These are phyloP conservation scores for Rhopilema esculentum DNA, from an alignment of 30 jellyfish, hydroid and myxozoan genomes.

Conservation along the genomic window DNA sequence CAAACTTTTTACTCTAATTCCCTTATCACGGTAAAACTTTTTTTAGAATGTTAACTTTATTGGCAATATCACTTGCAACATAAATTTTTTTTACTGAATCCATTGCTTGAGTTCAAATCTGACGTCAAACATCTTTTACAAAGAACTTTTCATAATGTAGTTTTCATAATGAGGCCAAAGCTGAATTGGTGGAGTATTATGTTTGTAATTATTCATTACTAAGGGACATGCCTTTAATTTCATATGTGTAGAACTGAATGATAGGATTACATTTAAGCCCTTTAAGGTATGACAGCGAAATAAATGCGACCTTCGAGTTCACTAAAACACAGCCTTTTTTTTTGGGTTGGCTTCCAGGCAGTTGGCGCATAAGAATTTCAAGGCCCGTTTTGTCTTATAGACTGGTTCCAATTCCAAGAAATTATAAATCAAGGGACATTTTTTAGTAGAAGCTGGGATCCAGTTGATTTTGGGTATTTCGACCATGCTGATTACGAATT, in stretches of 20 bases:
- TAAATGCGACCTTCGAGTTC: slow-evolving; percentile 13
- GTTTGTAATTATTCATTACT: not conserved
- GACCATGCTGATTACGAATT: too few species aligned
- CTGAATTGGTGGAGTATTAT: not conserved
- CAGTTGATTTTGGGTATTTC: too few species aligned
- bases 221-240: not conserved
- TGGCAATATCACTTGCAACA: too few species aligned
- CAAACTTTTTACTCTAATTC: not conserved
- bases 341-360: slow-evolving; percentile 20
- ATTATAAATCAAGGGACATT: too few species aligned
- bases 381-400: slow-evolving; percentile 16
- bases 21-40: not conserved
- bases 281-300: slow-evolving; percentile 13
- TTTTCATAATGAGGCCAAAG: not conserved
- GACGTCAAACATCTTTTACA: not conserved
- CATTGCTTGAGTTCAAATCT: not conserved
- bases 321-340: not conserved
- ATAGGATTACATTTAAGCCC: not conserved
- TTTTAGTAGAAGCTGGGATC: too few species aligned
- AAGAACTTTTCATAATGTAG: not conserved
- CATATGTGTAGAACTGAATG: not conserved
- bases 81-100: not conserved
- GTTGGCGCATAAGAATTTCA: slow-evolving; percentile 8
- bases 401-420: too few species aligned
- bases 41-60: not conserved